Evolutionary conservation across 2,888 invertebrate species (phyloP), one percentile per base, ranked within the genome.

Genomic region (Polia nebulosa): DNA sequence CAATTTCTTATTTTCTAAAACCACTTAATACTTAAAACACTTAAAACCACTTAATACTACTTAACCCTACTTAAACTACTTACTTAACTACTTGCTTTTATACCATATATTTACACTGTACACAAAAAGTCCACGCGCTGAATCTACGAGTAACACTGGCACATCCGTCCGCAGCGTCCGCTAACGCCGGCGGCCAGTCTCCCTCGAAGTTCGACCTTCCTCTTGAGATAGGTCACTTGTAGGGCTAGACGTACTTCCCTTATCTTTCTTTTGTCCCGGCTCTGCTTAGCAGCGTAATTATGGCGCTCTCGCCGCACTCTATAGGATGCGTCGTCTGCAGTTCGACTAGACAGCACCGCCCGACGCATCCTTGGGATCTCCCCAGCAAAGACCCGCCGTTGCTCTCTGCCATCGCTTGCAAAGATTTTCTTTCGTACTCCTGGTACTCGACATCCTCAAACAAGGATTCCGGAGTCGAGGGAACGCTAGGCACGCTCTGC

Each of bases 231-330:
- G n/a, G n/a, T n/a, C n/a, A n/a, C n/a, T n/a, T n/a, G n/a, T n/a
- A n/a, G 0, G 87, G 88, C 17, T 92, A 62, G 32, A 86, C 73
- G 98, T 0, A 90, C 75, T 61, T 99, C 99, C 85, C 99, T 98
- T 52, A 98, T 97, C 82, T 99, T 96, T 70, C 99, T 96, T 0
- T 98, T 97, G 87, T 99, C 99, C 5, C 99, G 96, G 0, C 99
- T 99, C 82, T 99, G 96, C 92, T 99, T 99, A 0, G 99, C 99
- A 0, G 99, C 99, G 76, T 98, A 98, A 90, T 99, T 99, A 91
- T 99, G 99, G 88, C 98, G 98, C 78, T 98, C 96, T 13, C 99
- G 94, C 65, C 99, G 97, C 84, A 98, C 98, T 95, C 97, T 97
- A 89, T 99, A 99, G 0, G 97, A 97, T n/a, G n/a, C n/a, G 4